Base-by-base conservation (phyloP, 2,888 invertebrate genomes). In the Hoplodrina ambigua region DNA sequence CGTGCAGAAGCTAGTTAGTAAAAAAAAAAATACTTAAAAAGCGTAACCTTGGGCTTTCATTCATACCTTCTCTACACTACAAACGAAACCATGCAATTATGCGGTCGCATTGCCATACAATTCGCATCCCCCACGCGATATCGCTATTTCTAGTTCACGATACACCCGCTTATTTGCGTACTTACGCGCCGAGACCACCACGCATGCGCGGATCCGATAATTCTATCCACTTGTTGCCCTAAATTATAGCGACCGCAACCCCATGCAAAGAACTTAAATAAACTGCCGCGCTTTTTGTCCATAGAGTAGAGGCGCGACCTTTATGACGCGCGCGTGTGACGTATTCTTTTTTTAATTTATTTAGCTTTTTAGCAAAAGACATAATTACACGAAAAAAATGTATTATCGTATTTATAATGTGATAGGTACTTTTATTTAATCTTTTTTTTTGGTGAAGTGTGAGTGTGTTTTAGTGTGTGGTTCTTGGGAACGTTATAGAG, bases 191-290 rank as follows among this genome's bases (percentile, higher is more conserved):
- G 90, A 90, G 94, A 92, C 93, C 94, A 94, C 94, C 94, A 93
- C 95, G 95, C 95, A 94, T 95, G 95, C 95, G 94, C 93, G 92
- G 90, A 89, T 91, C 88, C 82, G 86, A 90, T 94, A 95, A 93
- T 94, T 84, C 88, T 89, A 89, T 84, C 88, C 91, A 94, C 94
- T 94, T 93, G 93, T 91, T 92, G 92, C 91, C 92, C 93, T 86
- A 93, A 95, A 94, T 94, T 94, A 94, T 89, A 91, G 89, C 88
- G 83, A 85, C 69, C 60, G 61, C 91, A 90, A 93, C 95, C 95
- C 95, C 95, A 95, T 94, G 94, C 95, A 87, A 91, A 92, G 72
- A 76, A 93, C 88, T 89, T 83, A 94, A 94, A 94, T 94, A 94
- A 90, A 89, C 87, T 83, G 75, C 78, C 83, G 90, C 90, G 93